Conservation (phyloP, 2,888 invertebrate genomes). For the Agrotis exclamationis region DNA sequence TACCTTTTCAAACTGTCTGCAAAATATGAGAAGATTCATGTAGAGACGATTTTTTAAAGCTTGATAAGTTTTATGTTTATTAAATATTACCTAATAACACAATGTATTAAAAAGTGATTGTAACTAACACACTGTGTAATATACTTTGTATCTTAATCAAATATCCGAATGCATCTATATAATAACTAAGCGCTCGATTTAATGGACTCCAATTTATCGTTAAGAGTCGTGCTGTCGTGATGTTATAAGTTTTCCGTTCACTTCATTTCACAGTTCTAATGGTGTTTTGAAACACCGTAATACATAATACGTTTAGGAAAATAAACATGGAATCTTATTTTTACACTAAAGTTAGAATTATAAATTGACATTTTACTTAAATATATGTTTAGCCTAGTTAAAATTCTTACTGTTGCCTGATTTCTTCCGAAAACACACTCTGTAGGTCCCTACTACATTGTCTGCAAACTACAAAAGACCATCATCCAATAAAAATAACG, state of each 20-base stretch:
- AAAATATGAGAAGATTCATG: too few species aligned
- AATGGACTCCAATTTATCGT: slow-evolving; percentile 9
- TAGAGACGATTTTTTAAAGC: background rate
- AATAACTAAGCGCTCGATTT: slow-evolving; percentile 3
- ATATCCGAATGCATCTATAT: slow-evolving; percentile 7
- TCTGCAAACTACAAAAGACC: background rate
- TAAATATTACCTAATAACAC: too few species aligned
- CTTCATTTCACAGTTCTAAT: background rate
- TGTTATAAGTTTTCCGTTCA: background rate
- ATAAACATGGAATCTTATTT: too few species aligned
- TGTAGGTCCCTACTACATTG: background rate
- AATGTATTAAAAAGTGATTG: slow-evolving; percentile 4
- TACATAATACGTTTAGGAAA: too few species aligned
- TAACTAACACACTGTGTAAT: background rate
- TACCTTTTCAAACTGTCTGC: too few species aligned
- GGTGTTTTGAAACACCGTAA: background rate
- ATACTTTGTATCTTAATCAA: slow-evolving; percentile 19
- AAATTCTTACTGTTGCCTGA: background rate
- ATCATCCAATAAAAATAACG: background rate
- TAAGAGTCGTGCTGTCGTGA: background rate
- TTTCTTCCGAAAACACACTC: background rate
- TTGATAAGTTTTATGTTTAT: background rate
- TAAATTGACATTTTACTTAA: too few species aligned
- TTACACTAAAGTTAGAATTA: too few species aligned
- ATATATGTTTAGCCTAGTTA: too few species aligned